phyloP scores from a whole-genome alignment of 1,140 invertebrate species.

The Trichonephila inaurata region DNA sequence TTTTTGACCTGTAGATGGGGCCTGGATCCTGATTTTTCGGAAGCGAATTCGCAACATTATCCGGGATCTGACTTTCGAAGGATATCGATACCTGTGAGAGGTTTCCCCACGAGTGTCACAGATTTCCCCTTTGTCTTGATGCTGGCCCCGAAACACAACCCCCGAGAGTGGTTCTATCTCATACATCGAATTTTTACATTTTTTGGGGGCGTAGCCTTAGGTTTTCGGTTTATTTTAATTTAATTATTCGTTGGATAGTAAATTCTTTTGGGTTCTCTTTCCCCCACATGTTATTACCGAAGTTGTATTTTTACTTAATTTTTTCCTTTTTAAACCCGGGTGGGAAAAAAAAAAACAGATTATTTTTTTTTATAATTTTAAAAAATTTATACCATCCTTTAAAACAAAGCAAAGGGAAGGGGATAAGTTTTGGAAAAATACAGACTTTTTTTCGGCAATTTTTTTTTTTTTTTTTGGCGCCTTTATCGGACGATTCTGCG shows the following conservation, averaged over 20 bases:
- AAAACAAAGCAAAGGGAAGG: no score
- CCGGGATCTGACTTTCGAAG: slow-evolving; percentile 93
- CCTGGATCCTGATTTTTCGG: slow-evolving; percentile 90
- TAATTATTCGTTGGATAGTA: not conserved
- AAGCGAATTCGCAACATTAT: slow-evolving; percentile 95
- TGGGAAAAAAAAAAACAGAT: no score
- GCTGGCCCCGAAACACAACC: slow-evolving; percentile 96
- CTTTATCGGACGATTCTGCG: no score
- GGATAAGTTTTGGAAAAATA: no score
- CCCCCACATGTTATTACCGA: no score
- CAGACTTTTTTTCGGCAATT: no score
- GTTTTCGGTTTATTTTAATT: not conserved
- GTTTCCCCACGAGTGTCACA: slow-evolving; percentile 96
- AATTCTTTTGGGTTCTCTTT: not conserved
- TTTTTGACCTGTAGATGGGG: slow-evolving; percentile 83
- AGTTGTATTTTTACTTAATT: no score
- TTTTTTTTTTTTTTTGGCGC: no score
- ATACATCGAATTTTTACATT: slow-evolving; percentile 97
- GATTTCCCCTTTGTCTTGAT: slow-evolving; percentile 95
- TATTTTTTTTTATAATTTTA: no score
- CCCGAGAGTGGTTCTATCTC: slow-evolving; percentile 90
- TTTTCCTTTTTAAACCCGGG: no score
- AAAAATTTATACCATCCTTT: no score
- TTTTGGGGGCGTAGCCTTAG: slow-evolving; percentile 87
- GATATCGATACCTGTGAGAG: slow-evolving; percentile 94